Base-by-base conservation (phyloP, 2,797 vertebrate species). In the Coregonus suidteri region DNA sequence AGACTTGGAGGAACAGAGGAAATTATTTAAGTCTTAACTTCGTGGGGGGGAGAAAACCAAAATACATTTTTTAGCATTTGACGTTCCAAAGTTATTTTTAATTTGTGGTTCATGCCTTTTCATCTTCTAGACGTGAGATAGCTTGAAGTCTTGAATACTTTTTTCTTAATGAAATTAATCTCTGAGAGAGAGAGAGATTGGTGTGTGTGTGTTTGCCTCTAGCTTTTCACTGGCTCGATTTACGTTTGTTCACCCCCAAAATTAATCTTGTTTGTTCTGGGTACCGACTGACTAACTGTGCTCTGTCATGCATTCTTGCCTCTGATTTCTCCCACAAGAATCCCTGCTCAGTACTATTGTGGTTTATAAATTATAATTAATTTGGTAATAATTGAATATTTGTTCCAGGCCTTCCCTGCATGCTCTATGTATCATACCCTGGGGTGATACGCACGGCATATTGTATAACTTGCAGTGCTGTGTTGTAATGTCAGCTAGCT, bases 321-420 rank as follows among this genome's bases (percentile, higher is more conserved):
- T 82, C 80, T 70, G 64, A 78, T 83, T 84, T 80, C 68, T 86
- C 64, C 76, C 75, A 66, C 75, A 79, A 86, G 74, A 85, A 71
- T 67, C 67, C 41, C 37, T 65, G 62, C 47, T 56, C 68, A 78
- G 70, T 69, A 54, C 25, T 73, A 71, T 83, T 84, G 80, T 75
- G 65, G 75, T 78, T 71, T n/a, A 25, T 64, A 65, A 71, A 87
- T 83, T 69, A 72, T 73, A 70, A 47, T 47, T 47, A 1, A 47
- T 47, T 47, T 47, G 41, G 41, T 47, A 47, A 47, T 47, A 81
- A 62, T 80, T 83, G 82, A 79, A 71, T 76, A 67, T 25, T 64
- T 74, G 73, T 54, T 76, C 81, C 4, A 35, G 76, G 75, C 84
- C 82, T 76, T 74, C 37, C 70, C 82, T 84, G 30, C 73, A 34